These are phyloP conservation scores for Thaumetopoea pityocampa DNA, from an alignment of 1,140 invertebrate genomes.

Conservation along the genomic window DNA sequence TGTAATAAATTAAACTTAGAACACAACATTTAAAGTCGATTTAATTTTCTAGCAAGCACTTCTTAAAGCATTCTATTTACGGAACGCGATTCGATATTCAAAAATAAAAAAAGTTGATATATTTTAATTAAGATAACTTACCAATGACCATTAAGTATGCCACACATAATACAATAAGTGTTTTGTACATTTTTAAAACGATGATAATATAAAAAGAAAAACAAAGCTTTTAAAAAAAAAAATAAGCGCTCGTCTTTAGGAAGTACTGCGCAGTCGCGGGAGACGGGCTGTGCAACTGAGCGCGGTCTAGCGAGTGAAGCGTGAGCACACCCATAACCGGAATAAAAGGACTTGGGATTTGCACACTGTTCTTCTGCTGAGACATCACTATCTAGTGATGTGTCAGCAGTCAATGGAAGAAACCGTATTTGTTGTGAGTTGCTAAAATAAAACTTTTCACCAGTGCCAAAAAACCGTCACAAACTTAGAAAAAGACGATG, in stretches of 20 bases:
- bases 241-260: slow-evolving; percentile 5
- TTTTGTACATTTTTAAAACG: slow-evolving; percentile 46
- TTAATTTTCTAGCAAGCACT: no score
- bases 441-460: no score
- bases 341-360: slow-evolving; percentile 36
- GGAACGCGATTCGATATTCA: background rate
- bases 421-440: no score
- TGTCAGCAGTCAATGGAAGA: no score
- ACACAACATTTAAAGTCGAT: no score
- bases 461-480: no score
- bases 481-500: no score
- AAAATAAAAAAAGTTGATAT: slow-evolving; percentile 6
- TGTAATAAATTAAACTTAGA: no score
- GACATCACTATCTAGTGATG: no score
- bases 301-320: slow-evolving; percentile 46
- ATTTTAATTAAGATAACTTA: slow-evolving; percentile 30
- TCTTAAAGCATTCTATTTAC: background rate
- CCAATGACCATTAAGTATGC: slow-evolving; percentile 46
- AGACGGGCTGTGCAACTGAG: slow-evolving; percentile 29
- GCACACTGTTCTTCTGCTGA: no score
- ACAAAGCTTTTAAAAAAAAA: background rate
- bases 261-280: background rate
- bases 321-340: slow-evolving; percentile 40
- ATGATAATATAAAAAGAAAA: slow-evolving; percentile 10
- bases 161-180: slow-evolving; percentile 44